Evolutionary conservation across 2,113 vertebrate genomes (phyloP).

Genomic region (Tichodroma muraria): DNA sequence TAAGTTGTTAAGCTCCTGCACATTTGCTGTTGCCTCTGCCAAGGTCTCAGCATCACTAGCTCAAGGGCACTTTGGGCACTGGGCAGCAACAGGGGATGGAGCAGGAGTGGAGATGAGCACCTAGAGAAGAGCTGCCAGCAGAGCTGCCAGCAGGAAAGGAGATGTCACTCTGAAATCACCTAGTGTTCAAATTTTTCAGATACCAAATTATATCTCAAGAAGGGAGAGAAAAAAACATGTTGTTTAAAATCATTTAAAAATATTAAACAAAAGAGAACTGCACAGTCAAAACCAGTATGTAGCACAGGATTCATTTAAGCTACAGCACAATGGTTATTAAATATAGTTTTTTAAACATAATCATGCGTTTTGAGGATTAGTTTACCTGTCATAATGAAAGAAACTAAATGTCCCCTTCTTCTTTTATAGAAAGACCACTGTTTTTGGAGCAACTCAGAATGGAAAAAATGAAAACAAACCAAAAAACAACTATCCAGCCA

Average conservation of each 20-base stretch:
- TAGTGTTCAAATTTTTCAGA: neutral
- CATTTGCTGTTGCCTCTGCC: neutral
- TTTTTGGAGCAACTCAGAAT: neutral
- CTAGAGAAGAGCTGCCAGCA: neutral
- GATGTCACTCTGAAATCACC: neutral
- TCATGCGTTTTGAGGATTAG: neutral
- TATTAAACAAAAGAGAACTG: neutral
- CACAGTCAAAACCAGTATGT: neutral
- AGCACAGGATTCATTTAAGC: neutral
- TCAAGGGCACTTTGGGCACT: neutral
- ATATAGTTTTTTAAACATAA: neutral
- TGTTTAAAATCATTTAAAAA: neutral
- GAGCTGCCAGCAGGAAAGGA: neutral
- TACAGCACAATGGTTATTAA: neutral
- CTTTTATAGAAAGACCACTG: neutral
- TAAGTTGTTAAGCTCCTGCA: neutral
- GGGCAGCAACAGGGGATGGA: neutral
- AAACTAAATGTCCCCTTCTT: neutral
- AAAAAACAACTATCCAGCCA: neutral
- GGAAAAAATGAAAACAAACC: neutral
- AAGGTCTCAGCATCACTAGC: neutral
- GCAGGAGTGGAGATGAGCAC: neutral
- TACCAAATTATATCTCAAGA: neutral
- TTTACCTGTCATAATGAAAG: neutral
- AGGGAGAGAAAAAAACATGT: neutral